Evolutionary conservation across 1,140 invertebrate genomes (phyloP).

Genomic region (Eurosta solidaginis): DNA sequence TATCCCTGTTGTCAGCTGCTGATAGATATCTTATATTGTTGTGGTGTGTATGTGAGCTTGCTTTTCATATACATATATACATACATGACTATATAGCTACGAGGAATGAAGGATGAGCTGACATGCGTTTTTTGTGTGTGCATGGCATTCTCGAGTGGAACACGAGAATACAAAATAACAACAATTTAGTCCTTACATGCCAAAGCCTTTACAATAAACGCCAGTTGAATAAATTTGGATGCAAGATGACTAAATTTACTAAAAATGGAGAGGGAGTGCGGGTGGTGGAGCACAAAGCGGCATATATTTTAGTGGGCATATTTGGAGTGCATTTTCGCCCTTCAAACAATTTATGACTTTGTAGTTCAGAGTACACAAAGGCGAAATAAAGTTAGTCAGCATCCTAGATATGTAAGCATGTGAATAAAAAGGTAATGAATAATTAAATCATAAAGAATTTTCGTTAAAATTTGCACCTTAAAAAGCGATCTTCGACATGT

Average conservation of each 20-base stretch:
- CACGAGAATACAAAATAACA: background rate
- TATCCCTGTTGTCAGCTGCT: background rate
- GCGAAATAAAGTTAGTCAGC: background rate
- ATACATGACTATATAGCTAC: too few species aligned
- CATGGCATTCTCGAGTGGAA: background rate
- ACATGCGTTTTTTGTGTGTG: background rate
- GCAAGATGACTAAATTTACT: background rate
- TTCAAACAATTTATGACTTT: background rate
- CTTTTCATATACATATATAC: background rate
- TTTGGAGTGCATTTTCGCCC: conserved; percentile 17
- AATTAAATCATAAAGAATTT: too few species aligned
- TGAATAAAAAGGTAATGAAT: too few species aligned
- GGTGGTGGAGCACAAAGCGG: background rate
- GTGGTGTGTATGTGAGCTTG: background rate
- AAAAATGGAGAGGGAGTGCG: background rate
- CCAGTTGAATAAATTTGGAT: conserved; percentile 16
- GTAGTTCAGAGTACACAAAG: background rate
- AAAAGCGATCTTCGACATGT: too few species aligned
- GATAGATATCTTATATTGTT: too few species aligned
- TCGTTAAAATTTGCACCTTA: too few species aligned
- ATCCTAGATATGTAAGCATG: background rate
- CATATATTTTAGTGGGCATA: conserved; percentile 20
- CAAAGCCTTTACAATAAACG: conserved; percentile 6
- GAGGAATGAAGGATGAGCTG: background rate
- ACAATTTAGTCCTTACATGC: conserved; percentile 20